Conservation (phyloP, 2,888 invertebrate species). For the Agonopterix subpropinquella region DNA sequence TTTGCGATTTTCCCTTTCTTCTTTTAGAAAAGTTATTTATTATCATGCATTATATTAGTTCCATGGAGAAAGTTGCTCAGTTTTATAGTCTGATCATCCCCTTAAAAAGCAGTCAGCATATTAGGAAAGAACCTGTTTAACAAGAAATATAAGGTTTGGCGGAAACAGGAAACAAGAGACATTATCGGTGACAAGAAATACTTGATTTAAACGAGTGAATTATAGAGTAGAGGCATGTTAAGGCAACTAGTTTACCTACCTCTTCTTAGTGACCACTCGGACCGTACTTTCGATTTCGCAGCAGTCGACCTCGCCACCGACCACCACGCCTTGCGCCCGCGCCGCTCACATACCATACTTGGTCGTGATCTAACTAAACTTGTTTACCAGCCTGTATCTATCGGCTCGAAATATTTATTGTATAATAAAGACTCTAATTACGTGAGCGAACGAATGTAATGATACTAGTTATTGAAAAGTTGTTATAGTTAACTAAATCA, state of each 20-base stretch:
- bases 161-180: constrained; percentile 2
- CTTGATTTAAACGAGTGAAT: not conserved
- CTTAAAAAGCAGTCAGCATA: too few species aligned
- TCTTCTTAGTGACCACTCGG: constrained; percentile 20
- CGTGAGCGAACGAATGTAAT: too few species aligned
- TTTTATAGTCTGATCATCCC: too few species aligned
- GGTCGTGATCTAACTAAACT: constrained; percentile 56
- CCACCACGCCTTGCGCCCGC: constrained; percentile 40
- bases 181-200: constrained; percentile 1
- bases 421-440: not conserved
- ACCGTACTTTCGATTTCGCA: constrained; percentile 55
- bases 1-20: too few species aligned
- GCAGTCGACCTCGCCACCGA: constrained; percentile 48
- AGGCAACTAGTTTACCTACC: constrained; percentile 28
- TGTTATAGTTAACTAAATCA: too few species aligned
- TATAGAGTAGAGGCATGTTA: constrained; percentile 13
- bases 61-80: too few species aligned
- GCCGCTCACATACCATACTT: constrained; percentile 62
- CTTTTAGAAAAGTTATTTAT: too few species aligned
- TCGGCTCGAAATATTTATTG: not conserved
- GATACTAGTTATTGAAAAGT: too few species aligned
- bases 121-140: not conserved
- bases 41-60: too few species aligned
- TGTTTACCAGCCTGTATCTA: constrained; percentile 27
- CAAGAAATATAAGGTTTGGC: constrained; percentile 3